Percentiles rank a stretch among this genome's conserved stretches.
Conservation (phyloP, 1,140 invertebrate genomes). For the Parasteatoda tepidariorum region DNA sequence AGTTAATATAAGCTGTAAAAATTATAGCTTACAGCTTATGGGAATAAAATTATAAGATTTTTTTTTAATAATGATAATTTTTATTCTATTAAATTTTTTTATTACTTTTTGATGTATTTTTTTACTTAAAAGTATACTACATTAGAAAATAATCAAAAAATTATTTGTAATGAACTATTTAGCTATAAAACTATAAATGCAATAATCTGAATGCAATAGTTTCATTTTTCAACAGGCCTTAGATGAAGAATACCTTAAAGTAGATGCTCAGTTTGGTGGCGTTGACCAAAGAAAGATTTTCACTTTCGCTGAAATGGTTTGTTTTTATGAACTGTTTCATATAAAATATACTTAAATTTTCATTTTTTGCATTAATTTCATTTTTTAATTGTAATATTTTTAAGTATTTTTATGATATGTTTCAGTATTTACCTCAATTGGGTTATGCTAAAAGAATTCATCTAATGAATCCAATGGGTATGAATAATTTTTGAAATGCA, state of each 20-base stretch:
- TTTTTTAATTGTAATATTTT: no score
- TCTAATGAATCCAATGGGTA: conserved; percentile 99
- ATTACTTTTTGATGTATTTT: no score
- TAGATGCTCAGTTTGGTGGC: conserved; percentile 98
- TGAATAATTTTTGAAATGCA: conserved; percentile 64
- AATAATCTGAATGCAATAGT: conserved; percentile 3
- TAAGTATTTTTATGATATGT: conserved; percentile 28
- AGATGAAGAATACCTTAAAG: conserved; percentile 97
- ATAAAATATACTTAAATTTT: not conserved
- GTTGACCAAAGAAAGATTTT: conserved; percentile 99
- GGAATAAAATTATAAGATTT: no score
- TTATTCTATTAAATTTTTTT: no score
- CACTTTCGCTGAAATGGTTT: conserved; percentile 91
- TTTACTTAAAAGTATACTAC: no score
- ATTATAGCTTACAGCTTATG: no score
- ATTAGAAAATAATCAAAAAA: no score
- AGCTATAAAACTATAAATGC: not conserved
- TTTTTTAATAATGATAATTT: not conserved
- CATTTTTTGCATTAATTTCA: not conserved
- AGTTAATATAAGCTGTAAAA: no score
- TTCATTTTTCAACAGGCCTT: conserved; percentile 78
- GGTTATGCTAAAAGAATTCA: conserved; percentile 95
- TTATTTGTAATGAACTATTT: not conserved
- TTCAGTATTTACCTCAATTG: conserved; percentile 85
- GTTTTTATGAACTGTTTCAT: not conserved